Percentiles rank a stretch among this genome's conserved stretches.
phyloP scores from a whole-genome alignment of 2,797 vertebrate genomes.

The Percopsis omiscomaycus region DNA sequence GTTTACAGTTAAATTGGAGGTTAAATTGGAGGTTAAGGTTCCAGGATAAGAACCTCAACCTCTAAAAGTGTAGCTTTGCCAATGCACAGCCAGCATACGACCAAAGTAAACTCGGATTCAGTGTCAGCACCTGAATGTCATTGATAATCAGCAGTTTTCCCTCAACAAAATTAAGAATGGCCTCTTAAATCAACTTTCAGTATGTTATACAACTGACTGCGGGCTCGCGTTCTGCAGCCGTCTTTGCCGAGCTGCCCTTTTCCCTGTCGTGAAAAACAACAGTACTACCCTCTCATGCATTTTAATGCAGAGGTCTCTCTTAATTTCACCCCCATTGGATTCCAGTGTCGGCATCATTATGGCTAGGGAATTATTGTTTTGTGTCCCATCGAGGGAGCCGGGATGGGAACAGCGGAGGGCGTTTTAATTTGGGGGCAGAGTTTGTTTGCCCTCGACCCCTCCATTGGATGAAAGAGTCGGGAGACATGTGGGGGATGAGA shows the following conservation, averaged over 20 bases:
- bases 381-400: conserved; percentile 18
- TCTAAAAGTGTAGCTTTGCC: background rate
- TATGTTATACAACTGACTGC: background rate
- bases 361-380: conserved; percentile 24
- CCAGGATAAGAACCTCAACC: background rate
- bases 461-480: conserved; percentile 33
- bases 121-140: no score
- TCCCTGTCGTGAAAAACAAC: conserved; percentile 18
- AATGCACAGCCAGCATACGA: background rate
- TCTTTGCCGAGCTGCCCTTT: conserved; percentile 1
- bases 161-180: background rate
- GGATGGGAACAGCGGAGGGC: conserved; percentile 25
- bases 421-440: conserved; percentile 43
- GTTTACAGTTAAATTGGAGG: background rate
- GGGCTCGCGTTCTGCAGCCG: background rate
- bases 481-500: conserved; percentile 31
- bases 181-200: conserved; percentile 1
- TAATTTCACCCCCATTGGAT: conserved; percentile 21
- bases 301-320: conserved; percentile 16
- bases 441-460: conserved; percentile 42
- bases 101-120: no score
- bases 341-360: conserved; percentile 27
- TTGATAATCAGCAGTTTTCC: background rate
- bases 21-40: background rate
- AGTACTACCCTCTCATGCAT: conserved; percentile 29